Percentiles rank a stretch among this genome's conserved stretches.
Evolutionary conservation across 2,113 vertebrate species (phyloP).

Genomic region (Amazona guildingii): DNA sequence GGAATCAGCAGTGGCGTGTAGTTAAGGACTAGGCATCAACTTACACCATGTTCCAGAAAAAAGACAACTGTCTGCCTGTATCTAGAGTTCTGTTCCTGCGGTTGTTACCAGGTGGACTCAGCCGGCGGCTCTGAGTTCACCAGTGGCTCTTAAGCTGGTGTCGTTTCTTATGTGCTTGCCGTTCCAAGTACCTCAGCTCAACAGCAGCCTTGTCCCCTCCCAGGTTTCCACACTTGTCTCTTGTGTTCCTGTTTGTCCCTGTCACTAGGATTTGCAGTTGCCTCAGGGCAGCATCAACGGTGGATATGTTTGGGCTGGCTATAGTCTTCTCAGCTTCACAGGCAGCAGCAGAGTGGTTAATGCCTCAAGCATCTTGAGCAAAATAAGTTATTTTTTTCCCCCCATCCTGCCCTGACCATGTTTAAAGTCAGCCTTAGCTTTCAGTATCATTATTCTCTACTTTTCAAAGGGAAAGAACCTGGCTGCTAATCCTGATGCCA

Average conservation of each 20-base stretch:
- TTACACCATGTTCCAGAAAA: neutral
- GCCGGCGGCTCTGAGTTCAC: neutral
- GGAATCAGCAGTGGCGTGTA: neutral
- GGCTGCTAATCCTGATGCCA: constrained; percentile 49
- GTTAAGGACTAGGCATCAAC: neutral
- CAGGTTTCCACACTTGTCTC: neutral
- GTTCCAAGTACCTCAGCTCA: neutral
- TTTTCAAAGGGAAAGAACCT: constrained; percentile 33
- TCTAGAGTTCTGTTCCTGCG: neutral
- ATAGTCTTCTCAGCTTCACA: neutral
- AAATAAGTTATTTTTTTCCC: neutral
- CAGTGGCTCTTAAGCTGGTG: neutral
- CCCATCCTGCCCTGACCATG: neutral
- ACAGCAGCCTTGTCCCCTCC: neutral
- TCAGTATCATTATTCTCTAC: neutral
- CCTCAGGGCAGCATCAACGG: neutral
- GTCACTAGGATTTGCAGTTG: neutral
- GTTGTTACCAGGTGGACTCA: neutral
- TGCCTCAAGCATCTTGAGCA: neutral
- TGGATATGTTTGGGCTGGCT: neutral
- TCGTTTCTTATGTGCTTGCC: neutral
- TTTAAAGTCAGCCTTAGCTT: neutral
- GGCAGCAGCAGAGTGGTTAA: neutral
- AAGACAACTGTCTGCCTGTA: neutral
- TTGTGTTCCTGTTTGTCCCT: neutral